Evolutionary conservation across 1,140 invertebrate genomes (phyloP).

Genomic region (Cotesia chilonis): DNA sequence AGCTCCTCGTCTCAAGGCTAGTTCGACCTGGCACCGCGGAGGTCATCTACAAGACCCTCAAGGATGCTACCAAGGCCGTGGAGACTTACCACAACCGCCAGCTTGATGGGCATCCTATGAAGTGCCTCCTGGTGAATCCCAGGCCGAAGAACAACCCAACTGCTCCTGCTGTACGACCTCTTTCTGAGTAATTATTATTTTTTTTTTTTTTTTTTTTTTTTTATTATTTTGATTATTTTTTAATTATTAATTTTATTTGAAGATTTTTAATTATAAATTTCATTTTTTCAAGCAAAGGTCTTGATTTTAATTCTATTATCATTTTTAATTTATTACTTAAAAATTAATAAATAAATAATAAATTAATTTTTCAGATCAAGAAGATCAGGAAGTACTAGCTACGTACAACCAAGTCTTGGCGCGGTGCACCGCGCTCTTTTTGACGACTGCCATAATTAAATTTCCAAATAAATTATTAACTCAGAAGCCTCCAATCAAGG

Average conservation of each 20-base stretch:
- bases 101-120: slow-evolving; percentile 86
- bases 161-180: slow-evolving; percentile 62
- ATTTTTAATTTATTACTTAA: not conserved
- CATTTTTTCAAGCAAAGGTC: not conserved
- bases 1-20: slow-evolving; percentile 81
- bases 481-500: not conserved
- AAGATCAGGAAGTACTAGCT: slow-evolving; percentile 56
- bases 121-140: slow-evolving; percentile 79
- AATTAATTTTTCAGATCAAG: slow-evolving; percentile 50
- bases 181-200: slow-evolving; percentile 55
- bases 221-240: not conserved
- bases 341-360: too few relatives aligned
- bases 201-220: slow-evolving; percentile 11
- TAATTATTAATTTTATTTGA: slow-evolving; percentile 7
- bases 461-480: slow-evolving; percentile 7
- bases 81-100: slow-evolving; percentile 92
- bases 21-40: slow-evolving; percentile 88
- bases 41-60: slow-evolving; percentile 85
- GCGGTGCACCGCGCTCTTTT: slow-evolving; percentile 63
- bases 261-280: slow-evolving; percentile 9
- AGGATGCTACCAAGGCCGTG: slow-evolving; percentile 87
- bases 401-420: slow-evolving; percentile 61
- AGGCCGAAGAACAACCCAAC: slow-evolving; percentile 71
- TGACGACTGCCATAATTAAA: slow-evolving; percentile 45
- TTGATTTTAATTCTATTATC: too few relatives aligned